phyloP scores from a whole-genome alignment of 1,140 invertebrate genomes.

The Solen grandis region DNA sequence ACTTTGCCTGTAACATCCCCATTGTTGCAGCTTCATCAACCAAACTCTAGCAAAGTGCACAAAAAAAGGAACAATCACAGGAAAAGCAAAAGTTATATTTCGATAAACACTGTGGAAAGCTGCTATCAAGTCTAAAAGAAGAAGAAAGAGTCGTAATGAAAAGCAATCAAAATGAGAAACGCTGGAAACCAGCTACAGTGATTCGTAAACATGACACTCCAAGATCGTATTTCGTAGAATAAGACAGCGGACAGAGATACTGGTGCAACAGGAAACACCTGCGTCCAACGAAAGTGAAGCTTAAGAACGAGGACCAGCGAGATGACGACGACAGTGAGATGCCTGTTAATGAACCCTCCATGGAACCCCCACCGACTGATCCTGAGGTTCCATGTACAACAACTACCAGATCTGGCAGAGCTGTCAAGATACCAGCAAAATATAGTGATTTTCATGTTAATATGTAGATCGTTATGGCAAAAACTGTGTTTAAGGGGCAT shows the following conservation, averaged over 20 bases:
- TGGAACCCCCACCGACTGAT: background rate
- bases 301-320: background rate
- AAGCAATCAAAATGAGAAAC: background rate
- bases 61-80: background rate
- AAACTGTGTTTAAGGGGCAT: background rate
- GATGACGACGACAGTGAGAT: background rate
- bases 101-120: background rate
- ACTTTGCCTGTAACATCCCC: conserved; percentile 12
- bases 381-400: background rate
- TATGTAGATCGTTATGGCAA: background rate
- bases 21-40: background rate
- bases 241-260: conserved; percentile 16
- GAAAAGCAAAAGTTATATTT: background rate
- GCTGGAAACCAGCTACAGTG: conserved; percentile 27
- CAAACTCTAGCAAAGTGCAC: background rate
- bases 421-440: background rate
- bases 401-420: background rate
- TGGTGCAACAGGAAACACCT: conserved; percentile 22
- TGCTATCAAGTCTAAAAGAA: background rate
- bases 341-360: background rate
- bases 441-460: background rate
- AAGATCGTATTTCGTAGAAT: conserved; percentile 18
- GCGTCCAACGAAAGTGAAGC: background rate
- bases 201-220: conserved; percentile 20
- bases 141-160: conserved; percentile 20